These are phyloP conservation scores for Branchellion lobata DNA, from an alignment of 2,888 invertebrate species.

Conservation along the genomic window DNA sequence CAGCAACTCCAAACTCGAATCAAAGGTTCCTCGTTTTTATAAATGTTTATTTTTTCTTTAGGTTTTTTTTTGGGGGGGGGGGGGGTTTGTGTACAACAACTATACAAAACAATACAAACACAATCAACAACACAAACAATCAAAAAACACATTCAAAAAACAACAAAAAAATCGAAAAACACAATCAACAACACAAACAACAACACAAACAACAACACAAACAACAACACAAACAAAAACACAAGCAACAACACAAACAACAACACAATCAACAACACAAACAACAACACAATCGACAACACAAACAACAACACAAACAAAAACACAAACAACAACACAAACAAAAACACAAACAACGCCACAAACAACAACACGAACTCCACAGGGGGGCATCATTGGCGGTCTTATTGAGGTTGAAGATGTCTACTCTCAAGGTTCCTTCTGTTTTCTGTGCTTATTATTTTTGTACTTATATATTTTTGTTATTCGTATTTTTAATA, in stretches of 20 bases:
- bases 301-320: too few relatives aligned
- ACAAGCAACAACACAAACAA: too few relatives aligned
- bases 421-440: constrained; percentile 58
- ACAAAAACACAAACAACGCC: too few relatives aligned
- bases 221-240: too few relatives aligned
- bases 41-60: neutral
- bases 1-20: constrained; percentile 86
- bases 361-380: neutral
- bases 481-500: neutral
- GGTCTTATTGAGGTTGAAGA: constrained; percentile 87
- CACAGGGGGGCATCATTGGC: constrained; percentile 79
- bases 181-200: too few relatives aligned
- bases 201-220: too few relatives aligned
- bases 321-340: too few relatives aligned
- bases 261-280: neutral
- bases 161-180: too few relatives aligned
- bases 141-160: too few relatives aligned
- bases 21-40: constrained; percentile 66
- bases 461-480: neutral
- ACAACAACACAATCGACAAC: too few relatives aligned
- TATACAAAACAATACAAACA: neutral
- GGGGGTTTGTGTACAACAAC: neutral
- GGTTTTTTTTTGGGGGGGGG: neutral
- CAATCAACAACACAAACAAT: too few relatives aligned
- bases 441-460: neutral